Percentiles rank a stretch among this genome's conserved stretches.
phyloP scores from a whole-genome alignment of 1,140 invertebrate species.

The Grapholita molesta region DNA sequence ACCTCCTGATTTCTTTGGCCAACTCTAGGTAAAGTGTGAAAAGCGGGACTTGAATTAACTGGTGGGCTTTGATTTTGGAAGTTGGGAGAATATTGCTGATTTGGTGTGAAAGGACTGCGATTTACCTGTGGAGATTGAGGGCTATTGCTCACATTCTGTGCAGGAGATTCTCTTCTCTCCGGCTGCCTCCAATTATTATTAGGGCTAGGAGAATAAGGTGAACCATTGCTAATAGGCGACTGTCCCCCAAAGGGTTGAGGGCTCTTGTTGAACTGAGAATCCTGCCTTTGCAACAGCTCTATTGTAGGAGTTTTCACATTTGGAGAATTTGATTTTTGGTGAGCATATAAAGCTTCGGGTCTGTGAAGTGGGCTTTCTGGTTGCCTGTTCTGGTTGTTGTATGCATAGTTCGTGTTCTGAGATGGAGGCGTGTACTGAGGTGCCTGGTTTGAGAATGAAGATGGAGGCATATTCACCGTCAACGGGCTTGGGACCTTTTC shows the following conservation, averaged over 20 bases:
- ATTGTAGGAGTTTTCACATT: conserved; percentile 59
- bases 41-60: conserved; percentile 42
- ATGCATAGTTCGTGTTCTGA: conserved; percentile 50
- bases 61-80: conserved; percentile 46
- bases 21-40: conserved; percentile 60
- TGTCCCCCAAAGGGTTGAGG: conserved; percentile 65
- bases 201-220: conserved; percentile 58
- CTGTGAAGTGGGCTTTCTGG: conserved; percentile 72
- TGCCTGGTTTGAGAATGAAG: conserved; percentile 53
- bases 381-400: conserved; percentile 51
- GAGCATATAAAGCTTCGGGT: conserved; percentile 70
- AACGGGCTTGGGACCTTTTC: conserved; percentile 71
- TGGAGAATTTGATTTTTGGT: conserved; percentile 51
- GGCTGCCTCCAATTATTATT: conserved; percentile 70
- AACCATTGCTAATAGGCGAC: conserved; percentile 48
- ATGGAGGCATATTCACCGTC: conserved; percentile 65
- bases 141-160: conserved; percentile 35
- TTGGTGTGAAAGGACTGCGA: conserved; percentile 56
- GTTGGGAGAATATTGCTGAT: conserved; percentile 39
- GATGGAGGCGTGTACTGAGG: conserved; percentile 58
- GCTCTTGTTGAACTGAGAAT: conserved; percentile 76
- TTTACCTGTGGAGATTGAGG: conserved; percentile 54
- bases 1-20: conserved; percentile 52
- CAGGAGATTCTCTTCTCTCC: conserved; percentile 63
- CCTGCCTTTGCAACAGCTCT: conserved; percentile 68